phyloP scores from a whole-genome alignment of 1,140 invertebrate genomes.

The Lamellibrachia luymesi region DNA sequence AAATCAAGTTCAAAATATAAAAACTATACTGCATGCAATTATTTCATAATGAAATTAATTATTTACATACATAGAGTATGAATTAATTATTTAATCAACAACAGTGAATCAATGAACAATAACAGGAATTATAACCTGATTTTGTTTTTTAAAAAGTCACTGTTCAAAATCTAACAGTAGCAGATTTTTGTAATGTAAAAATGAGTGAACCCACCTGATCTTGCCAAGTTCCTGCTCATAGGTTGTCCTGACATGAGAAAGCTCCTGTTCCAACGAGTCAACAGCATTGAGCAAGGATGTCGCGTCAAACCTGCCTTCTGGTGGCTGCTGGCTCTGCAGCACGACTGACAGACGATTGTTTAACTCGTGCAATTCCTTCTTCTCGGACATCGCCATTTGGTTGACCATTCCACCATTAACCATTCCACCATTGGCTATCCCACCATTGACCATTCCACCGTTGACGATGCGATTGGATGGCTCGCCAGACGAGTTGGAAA shows the following conservation, averaged over 20 bases:
- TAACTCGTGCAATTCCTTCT: slow-evolving; percentile 40
- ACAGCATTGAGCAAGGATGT: slow-evolving; percentile 37
- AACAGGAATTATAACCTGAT: too few relatives aligned
- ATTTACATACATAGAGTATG: neutral
- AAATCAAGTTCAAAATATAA: neutral
- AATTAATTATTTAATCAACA: neutral
- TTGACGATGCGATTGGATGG: neutral
- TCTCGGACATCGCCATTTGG: slow-evolving; percentile 26
- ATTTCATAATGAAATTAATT: neutral
- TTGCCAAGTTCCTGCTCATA: slow-evolving; percentile 46
- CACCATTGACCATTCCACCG: too few relatives aligned
- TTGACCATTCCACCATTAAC: neutral
- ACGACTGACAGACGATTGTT: slow-evolving; percentile 40
- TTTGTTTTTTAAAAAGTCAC: too few relatives aligned
- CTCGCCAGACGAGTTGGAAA: neutral
- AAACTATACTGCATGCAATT: neutral
- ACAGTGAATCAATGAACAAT: too few relatives aligned
- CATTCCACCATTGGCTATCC: too few relatives aligned
- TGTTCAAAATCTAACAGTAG: neutral
- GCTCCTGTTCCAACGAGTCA: slow-evolving; percentile 40
- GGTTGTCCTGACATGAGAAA: slow-evolving; percentile 36
- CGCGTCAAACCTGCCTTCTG: slow-evolving; percentile 33
- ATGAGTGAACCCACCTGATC: slow-evolving; percentile 34
- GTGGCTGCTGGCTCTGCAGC: slow-evolving; percentile 33
- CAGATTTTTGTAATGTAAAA: neutral